Conservation (phyloP, 2,888 invertebrate genomes). For the Keiferia lycopersicella region DNA sequence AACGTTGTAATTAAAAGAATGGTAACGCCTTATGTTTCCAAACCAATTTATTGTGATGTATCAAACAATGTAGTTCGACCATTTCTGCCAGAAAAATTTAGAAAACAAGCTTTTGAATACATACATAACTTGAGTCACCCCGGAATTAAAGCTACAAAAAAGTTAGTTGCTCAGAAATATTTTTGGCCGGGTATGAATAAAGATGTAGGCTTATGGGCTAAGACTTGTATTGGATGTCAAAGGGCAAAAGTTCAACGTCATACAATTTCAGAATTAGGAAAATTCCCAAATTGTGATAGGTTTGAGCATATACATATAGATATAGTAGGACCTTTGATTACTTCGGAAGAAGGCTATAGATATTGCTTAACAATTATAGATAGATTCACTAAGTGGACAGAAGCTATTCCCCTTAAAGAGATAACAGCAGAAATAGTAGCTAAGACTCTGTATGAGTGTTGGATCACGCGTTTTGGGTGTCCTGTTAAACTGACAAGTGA, state of each 20-base stretch:
- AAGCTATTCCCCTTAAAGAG: conserved; percentile 34
- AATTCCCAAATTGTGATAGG: conserved; percentile 26
- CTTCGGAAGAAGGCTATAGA: conserved; percentile 28
- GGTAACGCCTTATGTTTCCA: neutral
- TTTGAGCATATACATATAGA: conserved; percentile 37
- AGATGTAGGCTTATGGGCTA: conserved; percentile 25
- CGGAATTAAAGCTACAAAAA: conserved; percentile 24
- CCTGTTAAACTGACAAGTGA: conserved; percentile 28
- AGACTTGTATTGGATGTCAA: conserved; percentile 30
- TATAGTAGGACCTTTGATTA: conserved; percentile 32
- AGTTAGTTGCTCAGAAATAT: conserved; percentile 21
- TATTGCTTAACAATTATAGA: conserved; percentile 36
- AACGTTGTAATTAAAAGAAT: conserved; percentile 4
- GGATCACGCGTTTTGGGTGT: conserved; percentile 33
- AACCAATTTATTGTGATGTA: conserved; percentile 25
- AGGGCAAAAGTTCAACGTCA: conserved; percentile 30
- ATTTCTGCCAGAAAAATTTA: conserved; percentile 23
- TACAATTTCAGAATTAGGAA: conserved; percentile 22
- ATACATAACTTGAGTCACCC: conserved; percentile 31
- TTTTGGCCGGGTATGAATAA: conserved; percentile 31
- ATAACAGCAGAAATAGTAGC: conserved; percentile 37
- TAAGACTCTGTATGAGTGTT: conserved; percentile 29
- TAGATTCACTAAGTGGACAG: conserved; percentile 35
- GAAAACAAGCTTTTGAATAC: conserved; percentile 24
- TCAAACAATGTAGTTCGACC: conserved; percentile 24